phyloP scores from a whole-genome alignment of 2,113 vertebrate species.

The Cephalopholis sonnerati region DNA sequence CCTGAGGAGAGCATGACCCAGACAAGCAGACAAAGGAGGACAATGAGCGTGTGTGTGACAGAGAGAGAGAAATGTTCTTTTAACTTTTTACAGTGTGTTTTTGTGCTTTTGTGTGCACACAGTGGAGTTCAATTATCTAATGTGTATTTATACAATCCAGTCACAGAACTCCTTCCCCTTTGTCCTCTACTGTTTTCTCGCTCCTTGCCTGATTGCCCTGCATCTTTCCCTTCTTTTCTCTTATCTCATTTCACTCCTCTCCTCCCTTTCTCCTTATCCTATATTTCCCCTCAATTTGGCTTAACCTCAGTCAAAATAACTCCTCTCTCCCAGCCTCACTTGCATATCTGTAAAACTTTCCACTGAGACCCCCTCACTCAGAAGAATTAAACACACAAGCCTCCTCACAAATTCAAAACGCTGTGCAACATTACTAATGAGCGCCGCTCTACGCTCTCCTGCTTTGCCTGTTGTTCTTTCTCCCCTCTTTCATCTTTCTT shows the following conservation, averaged over 20 bases:
- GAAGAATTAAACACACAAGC: slow-evolving; percentile 43
- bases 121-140: slow-evolving; percentile 22
- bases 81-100: slow-evolving; percentile 31
- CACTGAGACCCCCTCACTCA: slow-evolving; percentile 30
- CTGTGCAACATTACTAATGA: slow-evolving; percentile 59
- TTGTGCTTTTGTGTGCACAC: slow-evolving; percentile 17
- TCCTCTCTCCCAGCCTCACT: slow-evolving; percentile 20
- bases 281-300: neutral
- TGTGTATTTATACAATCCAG: slow-evolving; percentile 31
- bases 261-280: neutral
- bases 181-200: neutral
- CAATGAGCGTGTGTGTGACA: slow-evolving; percentile 25
- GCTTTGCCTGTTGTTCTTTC: slow-evolving; percentile 25
- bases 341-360: slow-evolving; percentile 36
- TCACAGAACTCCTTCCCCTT: slow-evolving; percentile 10
- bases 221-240: neutral
- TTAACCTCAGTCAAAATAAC: neutral
- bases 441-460: slow-evolving; percentile 24
- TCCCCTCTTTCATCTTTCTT: slow-evolving; percentile 38
- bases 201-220: neutral
- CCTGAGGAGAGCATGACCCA: slow-evolving; percentile 92
- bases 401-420: slow-evolving; percentile 38
- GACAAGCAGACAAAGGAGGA: slow-evolving; percentile 79
- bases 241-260: slow-evolving; percentile 22
- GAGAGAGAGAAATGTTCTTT: slow-evolving; percentile 27